Base-by-base conservation (phyloP, 2,113 vertebrate genomes). In the Menura novaehollandiae region DNA sequence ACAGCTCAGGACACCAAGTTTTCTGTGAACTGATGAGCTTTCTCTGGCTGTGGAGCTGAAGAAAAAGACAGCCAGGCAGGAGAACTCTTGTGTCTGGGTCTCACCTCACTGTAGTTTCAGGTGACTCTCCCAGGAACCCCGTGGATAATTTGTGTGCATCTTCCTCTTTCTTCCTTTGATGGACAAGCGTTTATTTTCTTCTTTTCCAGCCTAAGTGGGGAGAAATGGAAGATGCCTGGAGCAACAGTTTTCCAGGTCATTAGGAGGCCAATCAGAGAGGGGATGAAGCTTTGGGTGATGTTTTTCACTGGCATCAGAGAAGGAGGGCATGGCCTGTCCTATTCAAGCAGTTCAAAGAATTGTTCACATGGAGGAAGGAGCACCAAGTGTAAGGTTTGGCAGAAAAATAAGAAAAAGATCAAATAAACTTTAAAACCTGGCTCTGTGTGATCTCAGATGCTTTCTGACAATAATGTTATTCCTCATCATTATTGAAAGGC, bases 341-440 rank as follows among this genome's bases (percentile, higher is more conserved):
- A 26, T 77, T 90, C 85, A 58, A 85, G 55, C 35, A 67, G 63
- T 88, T 95, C 72, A 93, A 94, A 96, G 67, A 67, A 59, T 83
- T 52, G 51, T 77, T 91, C 56, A 22, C 16, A 28, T 3, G 1
- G 27, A 19, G 39, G 27, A 90, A 85, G 30, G 63, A 90, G 39
- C 13, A 53, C 39, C 80, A 88, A 85, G 76, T 63, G 26, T 56
- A 62, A 93, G n/a, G 58, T 55, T 1, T 46, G 30, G 35, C 47
- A 93, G 21, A 24, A 41, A 84, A 83, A 58, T 62, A 71, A 41
- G 12, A 28, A 51, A 55, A 77, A 92, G 55, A 92, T 93, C 89
- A 95, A 96, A 91, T 75, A 89, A 84, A 19, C 44, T 74, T 81
- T 90, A 75, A 95, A 58, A 59, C 41, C 10, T 80, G 63, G 13